Evolutionary conservation across 2,888 invertebrate species (phyloP).

Genomic region (Dermolepida albohirtum): DNA sequence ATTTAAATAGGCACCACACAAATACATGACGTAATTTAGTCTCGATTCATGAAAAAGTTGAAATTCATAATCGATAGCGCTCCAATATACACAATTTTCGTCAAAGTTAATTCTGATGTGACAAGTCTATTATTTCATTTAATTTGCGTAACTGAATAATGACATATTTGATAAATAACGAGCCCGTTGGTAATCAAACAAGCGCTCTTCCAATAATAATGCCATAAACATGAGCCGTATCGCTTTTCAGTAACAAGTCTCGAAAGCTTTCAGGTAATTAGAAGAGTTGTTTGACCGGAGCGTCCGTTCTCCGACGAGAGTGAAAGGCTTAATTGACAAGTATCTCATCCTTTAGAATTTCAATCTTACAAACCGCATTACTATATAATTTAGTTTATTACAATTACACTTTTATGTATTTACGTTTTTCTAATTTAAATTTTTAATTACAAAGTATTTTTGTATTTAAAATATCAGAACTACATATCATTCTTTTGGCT

Average conservation of each 20-base stretch:
- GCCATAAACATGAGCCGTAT: slow-evolving; percentile 11
- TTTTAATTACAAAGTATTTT: too few relatives aligned
- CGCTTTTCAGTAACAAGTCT: slow-evolving; percentile 24
- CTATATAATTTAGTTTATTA: too few relatives aligned
- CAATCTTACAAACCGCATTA: too few relatives aligned
- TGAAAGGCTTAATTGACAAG: slow-evolving; percentile 1
- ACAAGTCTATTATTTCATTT: slow-evolving; percentile 18
- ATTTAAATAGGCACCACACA: too few relatives aligned
- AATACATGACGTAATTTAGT: too few relatives aligned
- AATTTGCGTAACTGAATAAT: slow-evolving; percentile 5
- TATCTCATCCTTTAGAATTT: background rate
- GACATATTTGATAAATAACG: slow-evolving; percentile 32
- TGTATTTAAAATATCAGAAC: too few relatives aligned
- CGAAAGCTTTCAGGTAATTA: slow-evolving; percentile 17
- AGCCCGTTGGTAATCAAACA: slow-evolving; percentile 2
- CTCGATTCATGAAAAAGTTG: too few relatives aligned
- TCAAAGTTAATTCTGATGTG: slow-evolving; percentile 12
- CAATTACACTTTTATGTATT: too few relatives aligned
- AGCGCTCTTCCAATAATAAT: slow-evolving; percentile 2
- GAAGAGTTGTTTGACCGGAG: slow-evolving; percentile 1
- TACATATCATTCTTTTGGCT: too few relatives aligned
- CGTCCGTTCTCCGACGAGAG: background rate
- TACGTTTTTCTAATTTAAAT: too few relatives aligned
- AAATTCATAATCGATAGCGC: background rate
- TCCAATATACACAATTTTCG: background rate